Evolutionary conservation across 1,140 invertebrate genomes (phyloP).

Genomic region (Cotesia chilonis): DNA sequence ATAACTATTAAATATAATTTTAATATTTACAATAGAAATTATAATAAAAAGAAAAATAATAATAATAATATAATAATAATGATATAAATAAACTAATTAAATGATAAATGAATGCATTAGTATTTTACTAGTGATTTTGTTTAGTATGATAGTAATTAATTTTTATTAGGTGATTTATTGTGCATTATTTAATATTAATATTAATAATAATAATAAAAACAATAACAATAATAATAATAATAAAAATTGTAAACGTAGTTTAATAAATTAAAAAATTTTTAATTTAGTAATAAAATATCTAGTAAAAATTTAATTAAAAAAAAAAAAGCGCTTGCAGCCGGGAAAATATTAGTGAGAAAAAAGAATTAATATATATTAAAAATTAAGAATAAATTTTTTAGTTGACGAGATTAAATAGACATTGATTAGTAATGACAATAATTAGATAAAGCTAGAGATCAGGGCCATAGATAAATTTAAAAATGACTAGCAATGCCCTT

Average conservation of each 20-base stretch:
- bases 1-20: neutral
- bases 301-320: constrained; percentile 39
- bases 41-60: neutral
- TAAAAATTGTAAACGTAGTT: constrained; percentile 1
- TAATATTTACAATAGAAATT: neutral
- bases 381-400: constrained; percentile 28
- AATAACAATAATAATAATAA: too few relatives aligned
- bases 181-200: too few relatives aligned
- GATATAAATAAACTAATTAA: neutral
- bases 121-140: constrained; percentile 9
- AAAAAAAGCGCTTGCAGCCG: constrained; percentile 52
- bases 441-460: constrained; percentile 60
- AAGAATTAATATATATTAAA: constrained; percentile 37
- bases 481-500: constrained; percentile 52
- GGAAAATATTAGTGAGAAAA: constrained; percentile 49
- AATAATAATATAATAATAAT: too few relatives aligned
- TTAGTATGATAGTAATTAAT: too few relatives aligned
- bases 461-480: constrained; percentile 58
- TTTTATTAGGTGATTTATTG: too few relatives aligned
- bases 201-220: too few relatives aligned
- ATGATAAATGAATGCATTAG: neutral
- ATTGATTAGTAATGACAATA: constrained; percentile 38
- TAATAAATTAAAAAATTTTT: constrained; percentile 6
- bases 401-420: constrained; percentile 36
- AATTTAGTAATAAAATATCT: constrained; percentile 25